phyloP scores from a whole-genome alignment of 1,140 invertebrate genomes.

The Telenomus remus region DNA sequence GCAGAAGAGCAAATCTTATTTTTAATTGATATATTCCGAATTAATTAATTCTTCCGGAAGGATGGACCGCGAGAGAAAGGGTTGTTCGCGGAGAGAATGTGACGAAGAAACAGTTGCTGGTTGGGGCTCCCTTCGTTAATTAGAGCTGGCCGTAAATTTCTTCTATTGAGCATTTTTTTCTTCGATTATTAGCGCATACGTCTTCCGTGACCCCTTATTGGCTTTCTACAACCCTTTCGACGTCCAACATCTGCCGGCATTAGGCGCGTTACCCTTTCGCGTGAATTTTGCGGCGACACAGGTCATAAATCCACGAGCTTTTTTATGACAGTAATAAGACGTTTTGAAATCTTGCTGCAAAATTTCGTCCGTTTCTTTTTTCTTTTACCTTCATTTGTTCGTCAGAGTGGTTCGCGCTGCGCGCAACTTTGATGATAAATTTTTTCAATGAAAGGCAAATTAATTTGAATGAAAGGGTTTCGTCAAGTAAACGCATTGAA shows the following conservation, averaged over 20 bases:
- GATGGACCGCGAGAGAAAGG: slow-evolving; percentile 62
- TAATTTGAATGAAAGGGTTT: slow-evolving; percentile 17
- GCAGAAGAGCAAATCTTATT: slow-evolving; percentile 73
- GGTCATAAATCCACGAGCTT: slow-evolving; percentile 53
- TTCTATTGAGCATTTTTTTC: slow-evolving; percentile 75
- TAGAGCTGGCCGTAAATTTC: slow-evolving; percentile 74
- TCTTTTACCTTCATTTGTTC: no score
- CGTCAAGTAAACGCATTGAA: slow-evolving; percentile 14
- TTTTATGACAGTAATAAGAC: slow-evolving; percentile 52
- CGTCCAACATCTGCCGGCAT: slow-evolving; percentile 68
- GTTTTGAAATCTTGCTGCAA: slow-evolving; percentile 29
- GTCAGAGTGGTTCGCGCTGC: neutral
- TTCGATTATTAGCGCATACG: slow-evolving; percentile 76
- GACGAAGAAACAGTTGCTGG: slow-evolving; percentile 60
- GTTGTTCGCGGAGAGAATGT: slow-evolving; percentile 49
- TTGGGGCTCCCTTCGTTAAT: slow-evolving; percentile 70
- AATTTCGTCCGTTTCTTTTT: slow-evolving; percentile 19
- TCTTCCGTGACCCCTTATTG: slow-evolving; percentile 71
- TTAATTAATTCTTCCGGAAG: slow-evolving; percentile 74
- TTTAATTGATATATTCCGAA: slow-evolving; percentile 77
- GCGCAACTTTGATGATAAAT: slow-evolving; percentile 4
- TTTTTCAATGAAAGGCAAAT: slow-evolving; percentile 7
- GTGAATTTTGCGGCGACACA: slow-evolving; percentile 52
- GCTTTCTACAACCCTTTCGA: slow-evolving; percentile 64
- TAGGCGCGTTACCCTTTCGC: slow-evolving; percentile 40